Conservation (phyloP, 2,888 invertebrate species). For the Ectemnius cavifrons region DNA sequence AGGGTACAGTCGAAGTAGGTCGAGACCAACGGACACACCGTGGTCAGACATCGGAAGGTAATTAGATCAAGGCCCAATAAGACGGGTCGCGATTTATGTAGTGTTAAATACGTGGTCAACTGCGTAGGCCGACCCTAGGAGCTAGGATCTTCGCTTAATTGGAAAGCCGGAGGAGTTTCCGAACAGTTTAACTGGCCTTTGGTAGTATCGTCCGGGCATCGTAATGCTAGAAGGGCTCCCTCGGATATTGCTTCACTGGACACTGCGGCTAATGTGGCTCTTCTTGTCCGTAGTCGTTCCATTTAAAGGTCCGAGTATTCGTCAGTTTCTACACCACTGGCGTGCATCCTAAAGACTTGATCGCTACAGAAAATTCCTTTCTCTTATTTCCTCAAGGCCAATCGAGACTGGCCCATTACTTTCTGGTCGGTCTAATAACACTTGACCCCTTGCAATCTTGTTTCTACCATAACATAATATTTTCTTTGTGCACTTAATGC, state of each 20-base stretch:
- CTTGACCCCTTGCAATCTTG: no score
- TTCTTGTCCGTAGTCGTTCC: constrained; percentile 34
- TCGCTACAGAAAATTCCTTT: constrained; percentile 61
- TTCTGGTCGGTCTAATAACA: no score
- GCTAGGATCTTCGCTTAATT: constrained; percentile 76
- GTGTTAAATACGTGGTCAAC: constrained; percentile 77
- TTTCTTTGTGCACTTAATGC: no score
- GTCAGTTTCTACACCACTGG: not conserved
- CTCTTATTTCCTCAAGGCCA: constrained; percentile 23
- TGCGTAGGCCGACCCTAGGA: constrained; percentile 67
- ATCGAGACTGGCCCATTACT: no score
- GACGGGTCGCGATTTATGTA: constrained; percentile 75
- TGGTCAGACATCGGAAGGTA: constrained; percentile 66
- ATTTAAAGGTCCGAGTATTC: constrained; percentile 33
- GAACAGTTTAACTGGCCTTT: constrained; percentile 77
- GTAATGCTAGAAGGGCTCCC: constrained; percentile 54
- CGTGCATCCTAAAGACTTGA: no score
- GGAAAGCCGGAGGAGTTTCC: constrained; percentile 77
- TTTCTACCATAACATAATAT: no score
- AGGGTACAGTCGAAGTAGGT: constrained; percentile 45
- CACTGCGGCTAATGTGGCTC: constrained; percentile 42
- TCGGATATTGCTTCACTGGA: constrained; percentile 58
- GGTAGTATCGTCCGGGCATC: constrained; percentile 68
- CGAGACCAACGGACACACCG: constrained; percentile 35
- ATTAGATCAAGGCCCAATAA: constrained; percentile 72